These are phyloP conservation scores for Sebastes flavidus DNA, from an alignment of 2,797 vertebrate species.

Conservation along the genomic window DNA sequence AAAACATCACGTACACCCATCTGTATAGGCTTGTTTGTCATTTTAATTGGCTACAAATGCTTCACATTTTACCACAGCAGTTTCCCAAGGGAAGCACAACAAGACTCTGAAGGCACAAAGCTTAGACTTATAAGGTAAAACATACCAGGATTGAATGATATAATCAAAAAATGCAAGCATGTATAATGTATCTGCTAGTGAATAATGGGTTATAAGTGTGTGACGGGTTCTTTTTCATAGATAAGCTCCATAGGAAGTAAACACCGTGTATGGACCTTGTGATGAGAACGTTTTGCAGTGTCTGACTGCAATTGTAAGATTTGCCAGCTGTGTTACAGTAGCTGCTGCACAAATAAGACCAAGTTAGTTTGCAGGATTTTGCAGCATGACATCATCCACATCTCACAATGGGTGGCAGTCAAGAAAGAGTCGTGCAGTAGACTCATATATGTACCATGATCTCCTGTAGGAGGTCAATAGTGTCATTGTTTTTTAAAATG, in stretches of 20 bases:
- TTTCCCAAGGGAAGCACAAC: not conserved
- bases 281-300: not conserved
- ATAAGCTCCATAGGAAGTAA: not conserved
- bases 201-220: not conserved
- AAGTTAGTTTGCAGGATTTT: not conserved
- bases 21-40: not conserved
- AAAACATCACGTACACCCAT: not conserved
- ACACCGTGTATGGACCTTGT: not conserved
- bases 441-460: not conserved
- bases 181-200: not conserved
- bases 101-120: not conserved
- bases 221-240: not conserved
- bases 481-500: not conserved
- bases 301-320: not conserved
- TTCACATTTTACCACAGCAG: not conserved
- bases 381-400: not conserved
- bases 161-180: not conserved
- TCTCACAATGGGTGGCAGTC: not conserved
- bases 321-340: not conserved
- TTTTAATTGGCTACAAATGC: constrained; percentile 2
- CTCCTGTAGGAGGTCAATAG: not conserved
- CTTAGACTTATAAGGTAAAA: not conserved
- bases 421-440: not conserved
- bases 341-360: not conserved
- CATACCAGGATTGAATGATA: not conserved